Conservation (phyloP, 1,140 invertebrate genomes). For the Sipha flava region DNA sequence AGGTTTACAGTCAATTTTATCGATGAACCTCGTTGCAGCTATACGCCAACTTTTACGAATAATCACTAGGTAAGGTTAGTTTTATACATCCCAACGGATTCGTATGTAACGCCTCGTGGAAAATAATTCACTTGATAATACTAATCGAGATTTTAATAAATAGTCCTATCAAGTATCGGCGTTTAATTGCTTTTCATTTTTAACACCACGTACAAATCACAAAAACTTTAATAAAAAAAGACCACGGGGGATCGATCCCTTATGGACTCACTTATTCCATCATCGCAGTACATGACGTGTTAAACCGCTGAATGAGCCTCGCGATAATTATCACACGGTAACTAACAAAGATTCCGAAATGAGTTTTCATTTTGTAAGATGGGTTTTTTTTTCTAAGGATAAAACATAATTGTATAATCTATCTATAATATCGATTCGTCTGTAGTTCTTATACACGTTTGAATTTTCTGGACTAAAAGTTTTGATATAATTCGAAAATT, state of each 20-base stretch:
- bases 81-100: too few relatives aligned
- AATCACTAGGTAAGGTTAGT: too few relatives aligned
- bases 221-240: background rate
- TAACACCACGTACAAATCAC: background rate
- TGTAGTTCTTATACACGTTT: too few relatives aligned
- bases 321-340: background rate
- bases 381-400: background rate
- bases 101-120: background rate
- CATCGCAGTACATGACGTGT: background rate
- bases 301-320: background rate
- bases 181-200: slow-evolving; percentile 13
- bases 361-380: background rate
- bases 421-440: background rate
- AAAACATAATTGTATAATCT: background rate
- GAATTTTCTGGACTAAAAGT: too few relatives aligned
- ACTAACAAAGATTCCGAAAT: background rate
- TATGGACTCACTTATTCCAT: background rate
- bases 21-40: too few relatives aligned
- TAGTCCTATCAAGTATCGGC: background rate
- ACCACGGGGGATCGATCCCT: slow-evolving; percentile 5
- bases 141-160: background rate
- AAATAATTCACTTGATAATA: background rate
- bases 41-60: too few relatives aligned
- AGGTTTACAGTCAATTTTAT: too few relatives aligned
- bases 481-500: too few relatives aligned